Evolutionary conservation across 1,140 invertebrate genomes (phyloP).

Genomic region (Tetramorium simillimum): DNA sequence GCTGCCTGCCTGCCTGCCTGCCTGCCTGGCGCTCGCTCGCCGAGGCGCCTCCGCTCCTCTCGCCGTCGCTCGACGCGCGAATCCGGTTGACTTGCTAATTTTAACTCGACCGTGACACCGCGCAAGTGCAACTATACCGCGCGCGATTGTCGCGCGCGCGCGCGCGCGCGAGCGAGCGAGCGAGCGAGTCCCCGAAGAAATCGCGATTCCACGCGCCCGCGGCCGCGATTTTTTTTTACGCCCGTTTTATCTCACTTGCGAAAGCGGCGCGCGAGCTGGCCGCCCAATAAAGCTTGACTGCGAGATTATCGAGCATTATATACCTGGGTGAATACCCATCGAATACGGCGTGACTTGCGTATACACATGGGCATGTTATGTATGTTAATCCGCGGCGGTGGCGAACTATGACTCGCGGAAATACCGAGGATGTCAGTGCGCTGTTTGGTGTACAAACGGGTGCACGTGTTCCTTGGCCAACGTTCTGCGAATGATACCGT

Average conservation of each 20-base stretch:
- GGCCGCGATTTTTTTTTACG: background rate
- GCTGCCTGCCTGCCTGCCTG: background rate
- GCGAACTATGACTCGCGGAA: slow-evolving; percentile 39
- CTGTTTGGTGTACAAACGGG: slow-evolving; percentile 23
- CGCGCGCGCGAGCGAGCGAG: slow-evolving; percentile 50
- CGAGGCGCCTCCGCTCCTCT: slow-evolving; percentile 9
- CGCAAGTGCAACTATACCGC: slow-evolving; percentile 66
- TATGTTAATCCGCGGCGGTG: slow-evolving; percentile 28
- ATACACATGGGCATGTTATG: background rate
- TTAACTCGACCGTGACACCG: slow-evolving; percentile 82
- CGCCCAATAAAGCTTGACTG: background rate
- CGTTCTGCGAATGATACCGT: slow-evolving; percentile 30
- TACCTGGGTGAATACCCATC: slow-evolving; percentile 17
- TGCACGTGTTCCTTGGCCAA: slow-evolving; percentile 24
- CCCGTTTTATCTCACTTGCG: background rate
- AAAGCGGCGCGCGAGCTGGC: background rate
- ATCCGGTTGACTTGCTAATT: slow-evolving; percentile 79
- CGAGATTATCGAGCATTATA: slow-evolving; percentile 18
- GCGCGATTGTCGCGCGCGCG: slow-evolving; percentile 69
- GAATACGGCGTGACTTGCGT: slow-evolving; percentile 39
- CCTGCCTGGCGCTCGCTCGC: slow-evolving; percentile 28
- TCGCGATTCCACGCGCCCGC: background rate
- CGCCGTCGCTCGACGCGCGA: slow-evolving; percentile 46
- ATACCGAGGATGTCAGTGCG: slow-evolving; percentile 4
- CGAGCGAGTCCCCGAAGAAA: slow-evolving; percentile 6